Evolutionary conservation across 2,888 invertebrate genomes (phyloP).

Genomic region (Phymatocera aterrima): DNA sequence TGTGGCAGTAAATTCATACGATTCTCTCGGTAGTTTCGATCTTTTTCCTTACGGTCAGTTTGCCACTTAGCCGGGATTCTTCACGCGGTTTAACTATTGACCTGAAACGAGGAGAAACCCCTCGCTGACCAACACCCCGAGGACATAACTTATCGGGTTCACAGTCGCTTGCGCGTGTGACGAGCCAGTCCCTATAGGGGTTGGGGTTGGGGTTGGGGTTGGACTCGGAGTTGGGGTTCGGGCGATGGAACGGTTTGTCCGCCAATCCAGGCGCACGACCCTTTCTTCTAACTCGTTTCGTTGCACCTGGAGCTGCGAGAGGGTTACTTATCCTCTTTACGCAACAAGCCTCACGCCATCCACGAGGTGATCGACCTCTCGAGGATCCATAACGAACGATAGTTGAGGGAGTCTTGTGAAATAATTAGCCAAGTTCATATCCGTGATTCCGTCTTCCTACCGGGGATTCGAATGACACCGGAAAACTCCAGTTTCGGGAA

Average conservation of each 20-base stretch:
- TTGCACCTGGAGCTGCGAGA: conserved; percentile 11
- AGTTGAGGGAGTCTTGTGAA: background rate
- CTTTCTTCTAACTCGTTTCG: conserved; percentile 23
- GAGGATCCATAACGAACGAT: background rate
- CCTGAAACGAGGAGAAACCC: background rate
- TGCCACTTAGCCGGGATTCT: conserved; percentile 49
- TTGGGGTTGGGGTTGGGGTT: too few species aligned
- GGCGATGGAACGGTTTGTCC: conserved; percentile 53
- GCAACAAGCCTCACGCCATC: background rate
- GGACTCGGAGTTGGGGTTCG: conserved; percentile 42
- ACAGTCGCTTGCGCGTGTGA: conserved; percentile 50
- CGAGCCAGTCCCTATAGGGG: conserved; percentile 52
- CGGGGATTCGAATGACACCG: background rate
- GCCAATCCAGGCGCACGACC: conserved; percentile 52
- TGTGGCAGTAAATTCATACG: conserved; percentile 72
- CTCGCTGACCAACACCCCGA: conserved; percentile 35
- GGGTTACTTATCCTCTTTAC: conserved; percentile 17
- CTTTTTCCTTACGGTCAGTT: conserved; percentile 54
- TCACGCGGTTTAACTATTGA: conserved; percentile 23
- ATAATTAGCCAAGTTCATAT: background rate
- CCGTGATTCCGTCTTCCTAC: background rate
- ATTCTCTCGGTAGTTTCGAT: conserved; percentile 55
- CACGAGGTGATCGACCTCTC: background rate
- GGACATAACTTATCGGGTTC: conserved; percentile 51
- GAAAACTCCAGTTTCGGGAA: background rate